Conservation (phyloP, 1,140 invertebrate species). For the Pomacea maculata region DNA sequence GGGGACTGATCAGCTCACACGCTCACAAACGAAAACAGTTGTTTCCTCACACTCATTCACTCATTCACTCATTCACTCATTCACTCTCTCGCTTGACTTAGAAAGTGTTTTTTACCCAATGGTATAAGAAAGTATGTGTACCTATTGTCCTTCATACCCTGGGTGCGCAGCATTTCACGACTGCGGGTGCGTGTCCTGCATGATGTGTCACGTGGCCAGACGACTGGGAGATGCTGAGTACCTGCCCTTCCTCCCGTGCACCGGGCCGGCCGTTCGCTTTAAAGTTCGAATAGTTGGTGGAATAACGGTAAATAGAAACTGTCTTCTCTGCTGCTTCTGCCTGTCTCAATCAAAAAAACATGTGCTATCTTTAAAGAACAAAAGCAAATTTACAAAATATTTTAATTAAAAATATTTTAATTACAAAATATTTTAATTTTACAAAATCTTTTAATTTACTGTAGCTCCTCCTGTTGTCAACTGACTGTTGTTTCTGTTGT, state of each 20-base stretch:
- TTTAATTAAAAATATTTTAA: too few relatives aligned
- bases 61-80: too few relatives aligned
- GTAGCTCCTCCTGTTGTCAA: background rate
- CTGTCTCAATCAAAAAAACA: background rate
- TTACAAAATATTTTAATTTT: too few relatives aligned
- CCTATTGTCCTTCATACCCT: conserved; percentile 1
- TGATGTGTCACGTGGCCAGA: conserved; percentile 20
- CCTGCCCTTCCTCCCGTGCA: conserved; percentile 29
- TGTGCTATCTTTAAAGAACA: background rate
- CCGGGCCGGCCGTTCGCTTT: conserved; percentile 28
- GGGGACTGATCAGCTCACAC: background rate
- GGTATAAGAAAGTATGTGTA: background rate
- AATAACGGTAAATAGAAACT: conserved; percentile 19
- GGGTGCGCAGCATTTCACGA: conserved; percentile 9
- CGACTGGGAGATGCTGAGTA: conserved; percentile 23
- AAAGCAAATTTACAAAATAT: background rate
- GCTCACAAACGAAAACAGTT: background rate
- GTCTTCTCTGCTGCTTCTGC: background rate
- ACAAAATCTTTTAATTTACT: too few relatives aligned
- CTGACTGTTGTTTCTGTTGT: background rate
- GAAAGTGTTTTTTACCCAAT: background rate
- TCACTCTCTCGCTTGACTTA: background rate
- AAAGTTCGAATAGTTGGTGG: conserved; percentile 32
- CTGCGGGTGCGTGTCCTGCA: conserved; percentile 18
- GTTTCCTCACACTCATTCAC: background rate